These are phyloP conservation scores for Hypanus sabinus DNA, from an alignment of 2,113 vertebrate genomes.

Conservation along the genomic window DNA sequence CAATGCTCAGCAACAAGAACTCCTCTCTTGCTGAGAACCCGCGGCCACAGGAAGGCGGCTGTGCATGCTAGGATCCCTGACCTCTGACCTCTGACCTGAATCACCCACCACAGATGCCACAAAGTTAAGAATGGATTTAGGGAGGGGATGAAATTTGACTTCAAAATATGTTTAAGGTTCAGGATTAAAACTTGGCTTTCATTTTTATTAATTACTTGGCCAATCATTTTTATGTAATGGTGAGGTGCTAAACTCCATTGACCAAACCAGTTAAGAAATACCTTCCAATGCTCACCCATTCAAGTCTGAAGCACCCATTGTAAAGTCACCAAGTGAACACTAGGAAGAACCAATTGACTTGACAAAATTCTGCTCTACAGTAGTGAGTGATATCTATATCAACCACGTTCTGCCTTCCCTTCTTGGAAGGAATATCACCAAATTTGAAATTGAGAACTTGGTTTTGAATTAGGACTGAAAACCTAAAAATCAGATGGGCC, in stretches of 20 bases:
- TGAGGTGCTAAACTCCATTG: not conserved
- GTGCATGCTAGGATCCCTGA: constrained; percentile 59
- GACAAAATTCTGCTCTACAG: not conserved
- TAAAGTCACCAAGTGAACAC: not conserved
- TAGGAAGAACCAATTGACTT: not conserved
- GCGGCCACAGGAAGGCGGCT: constrained; percentile 56
- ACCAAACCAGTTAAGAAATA: not conserved
- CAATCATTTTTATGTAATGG: not conserved
- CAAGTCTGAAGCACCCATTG: not conserved
- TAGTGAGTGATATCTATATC: not conserved
- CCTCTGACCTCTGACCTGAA: not conserved
- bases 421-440: not conserved
- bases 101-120: not conserved
- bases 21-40: constrained; percentile 54
- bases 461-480: not conserved
- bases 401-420: not conserved
- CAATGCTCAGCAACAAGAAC: constrained; percentile 52
- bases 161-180: not conserved
- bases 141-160: not conserved
- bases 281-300: not conserved
- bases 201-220: not conserved
- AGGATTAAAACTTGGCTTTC: not conserved
- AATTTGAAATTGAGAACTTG: not conserved
- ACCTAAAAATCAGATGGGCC: not conserved
- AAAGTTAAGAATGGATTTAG: not conserved